These are phyloP conservation scores for Homalodisca vitripennis DNA, from an alignment of 1,140 invertebrate genomes.

Conservation along the genomic window DNA sequence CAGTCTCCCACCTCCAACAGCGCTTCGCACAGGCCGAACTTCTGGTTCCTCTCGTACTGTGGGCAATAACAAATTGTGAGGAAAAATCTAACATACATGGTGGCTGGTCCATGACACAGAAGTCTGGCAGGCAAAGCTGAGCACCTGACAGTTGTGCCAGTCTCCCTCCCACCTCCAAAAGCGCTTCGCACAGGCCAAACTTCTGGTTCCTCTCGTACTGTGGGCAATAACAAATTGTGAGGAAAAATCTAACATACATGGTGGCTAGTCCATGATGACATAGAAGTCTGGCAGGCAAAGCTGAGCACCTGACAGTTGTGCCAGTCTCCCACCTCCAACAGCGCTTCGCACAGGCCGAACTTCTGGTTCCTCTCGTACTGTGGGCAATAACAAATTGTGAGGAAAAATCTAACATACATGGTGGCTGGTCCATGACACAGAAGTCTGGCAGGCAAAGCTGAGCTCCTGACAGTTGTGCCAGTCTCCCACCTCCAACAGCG, in stretches of 20 bases:
- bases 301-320: conserved; percentile 76
- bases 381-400: no score
- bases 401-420: no score
- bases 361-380: conserved; percentile 87
- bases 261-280: no score
- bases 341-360: conserved; percentile 84
- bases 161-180: conserved; percentile 86
- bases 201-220: conserved; percentile 87
- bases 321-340: conserved; percentile 90
- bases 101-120: conserved; percentile 72
- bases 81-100: no score
- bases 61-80: no score
- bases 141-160: conserved; percentile 79
- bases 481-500: conserved; percentile 82
- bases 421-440: conserved; percentile 72
- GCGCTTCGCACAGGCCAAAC: conserved; percentile 84
- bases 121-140: conserved; percentile 83
- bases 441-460: conserved; percentile 78
- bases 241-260: no score
- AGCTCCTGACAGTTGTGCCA: conserved; percentile 83
- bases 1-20: conserved; percentile 87
- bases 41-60: conserved; percentile 82
- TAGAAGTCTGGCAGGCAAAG: conserved; percentile 78
- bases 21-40: conserved; percentile 88
- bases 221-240: no score